phyloP scores from a whole-genome alignment of 2,797 vertebrate genomes.

The Sparidentex hasta region DNA sequence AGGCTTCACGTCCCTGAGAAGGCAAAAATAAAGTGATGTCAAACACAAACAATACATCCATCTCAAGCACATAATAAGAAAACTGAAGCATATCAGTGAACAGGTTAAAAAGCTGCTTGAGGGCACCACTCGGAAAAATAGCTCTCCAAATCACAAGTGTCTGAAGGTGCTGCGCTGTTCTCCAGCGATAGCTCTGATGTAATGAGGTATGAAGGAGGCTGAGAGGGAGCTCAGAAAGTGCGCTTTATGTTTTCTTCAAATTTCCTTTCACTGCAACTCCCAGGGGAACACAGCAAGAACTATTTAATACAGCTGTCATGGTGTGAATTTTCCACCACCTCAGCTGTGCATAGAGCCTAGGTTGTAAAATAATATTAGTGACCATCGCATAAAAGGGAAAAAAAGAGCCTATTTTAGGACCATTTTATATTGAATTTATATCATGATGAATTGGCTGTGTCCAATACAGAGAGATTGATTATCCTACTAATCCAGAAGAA shows the following conservation, averaged over 20 bases:
- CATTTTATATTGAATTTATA: not conserved
- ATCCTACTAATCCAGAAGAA: not conserved
- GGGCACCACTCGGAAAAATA: not conserved
- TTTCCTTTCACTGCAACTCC: slow-evolving; percentile 27
- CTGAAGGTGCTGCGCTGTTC: slow-evolving; percentile 15
- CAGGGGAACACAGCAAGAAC: slow-evolving; percentile 8
- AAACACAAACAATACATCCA: slow-evolving; percentile 15
- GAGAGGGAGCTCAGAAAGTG: slow-evolving; percentile 18
- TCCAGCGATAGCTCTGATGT: slow-evolving; percentile 21
- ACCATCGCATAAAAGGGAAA: not conserved
- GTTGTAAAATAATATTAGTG: slow-evolving; percentile 1
- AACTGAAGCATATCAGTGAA: not conserved
- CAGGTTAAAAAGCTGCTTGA: not conserved
- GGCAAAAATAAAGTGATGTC: slow-evolving; percentile 27
- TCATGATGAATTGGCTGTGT: not conserved
- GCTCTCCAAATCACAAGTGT: slow-evolving; percentile 11
- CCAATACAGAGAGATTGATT: not conserved
- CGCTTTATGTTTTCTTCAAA: slow-evolving; percentile 26
- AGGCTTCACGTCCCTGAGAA: slow-evolving; percentile 95
- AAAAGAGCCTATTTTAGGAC: not conserved
- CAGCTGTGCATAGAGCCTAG: slow-evolving; percentile 8
- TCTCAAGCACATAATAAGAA: slow-evolving; percentile 5
- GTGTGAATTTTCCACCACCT: slow-evolving; percentile 15
- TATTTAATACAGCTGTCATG: slow-evolving; percentile 5
- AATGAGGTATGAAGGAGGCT: slow-evolving; percentile 37